Evolutionary conservation across 2,113 vertebrate genomes (phyloP), one percentile per base, ranked within the genome.

Genomic region (Vulpes ferrilata): DNA sequence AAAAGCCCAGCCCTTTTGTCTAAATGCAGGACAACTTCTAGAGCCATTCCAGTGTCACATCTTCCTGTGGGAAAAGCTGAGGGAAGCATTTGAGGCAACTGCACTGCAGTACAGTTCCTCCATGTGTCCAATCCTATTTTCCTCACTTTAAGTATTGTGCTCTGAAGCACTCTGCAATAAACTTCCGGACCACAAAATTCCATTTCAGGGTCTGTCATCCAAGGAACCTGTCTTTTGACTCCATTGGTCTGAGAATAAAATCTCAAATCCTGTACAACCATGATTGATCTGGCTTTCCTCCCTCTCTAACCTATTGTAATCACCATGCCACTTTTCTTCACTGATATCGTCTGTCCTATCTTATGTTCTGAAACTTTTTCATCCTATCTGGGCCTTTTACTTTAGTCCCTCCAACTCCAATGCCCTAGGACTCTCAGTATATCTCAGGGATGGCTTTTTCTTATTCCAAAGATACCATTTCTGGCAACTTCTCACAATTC

Each of bases 61-160:
- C 7, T 48, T 7, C 13, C 3, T 51, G 48, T 78, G 74, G 74
- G 23, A 59, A 88, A 69, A 16, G 1, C 30, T 25, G 5, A 81
- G 25, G 5, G 7, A 32, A 20, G 76, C 6, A 57, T 1, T 1
- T 17, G 20, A 67, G 65, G 25, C 4, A 30, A 69, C 3, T 9
- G 8, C 12, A 11, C 8, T 11, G 11, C 10, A 78, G 5, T 62
- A 60, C 16, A 9, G 0, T 35, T 55, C n/a, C 13, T 73, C 3
- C 48, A 7, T 3, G 0, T 8, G 7, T 4, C 32, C 35, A 23
- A 0, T 3, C 11, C 1, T 60, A 0, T 23, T 82, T 38, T 69
- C 23, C 11, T 38, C 10, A 30, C 79, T 43, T 35, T 62, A 69
- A 92, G 1, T 32, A 27, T 20, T 71, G 7, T 51, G 80, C 35